Evolutionary conservation across 2,797 vertebrate species (phyloP).

Genomic region (Microchirus variegatus): DNA sequence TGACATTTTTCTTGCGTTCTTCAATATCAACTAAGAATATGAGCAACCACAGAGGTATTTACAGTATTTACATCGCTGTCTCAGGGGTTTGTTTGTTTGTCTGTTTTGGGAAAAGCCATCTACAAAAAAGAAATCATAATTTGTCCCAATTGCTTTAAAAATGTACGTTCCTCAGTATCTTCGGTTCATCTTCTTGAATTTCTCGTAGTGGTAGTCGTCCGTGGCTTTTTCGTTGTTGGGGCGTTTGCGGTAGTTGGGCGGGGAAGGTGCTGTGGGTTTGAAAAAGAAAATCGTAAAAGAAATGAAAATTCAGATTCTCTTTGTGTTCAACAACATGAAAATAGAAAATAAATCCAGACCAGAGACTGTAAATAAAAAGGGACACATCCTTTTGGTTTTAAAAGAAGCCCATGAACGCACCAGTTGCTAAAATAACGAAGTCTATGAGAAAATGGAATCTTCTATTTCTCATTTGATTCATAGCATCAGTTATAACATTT

Average conservation of each 20-base stretch:
- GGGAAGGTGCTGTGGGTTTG: conserved; percentile 72
- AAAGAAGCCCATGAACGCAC: no score
- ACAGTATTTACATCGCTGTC: conserved; percentile 46
- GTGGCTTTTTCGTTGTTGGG: conserved; percentile 97
- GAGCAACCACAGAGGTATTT: conserved; percentile 6
- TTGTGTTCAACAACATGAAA: no score
- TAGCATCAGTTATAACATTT: no score
- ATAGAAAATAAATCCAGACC: no score
- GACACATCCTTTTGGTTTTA: no score
- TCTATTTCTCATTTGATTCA: no score
- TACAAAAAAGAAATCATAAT: not conserved
- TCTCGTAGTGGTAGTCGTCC: conserved; percentile 98
- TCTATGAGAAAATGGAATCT: no score
- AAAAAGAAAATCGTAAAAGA: not conserved
- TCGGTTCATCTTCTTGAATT: conserved; percentile 99
- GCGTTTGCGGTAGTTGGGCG: conserved; percentile 91
- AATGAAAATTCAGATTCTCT: not conserved
- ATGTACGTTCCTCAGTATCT: conserved; percentile 81
- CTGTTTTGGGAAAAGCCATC: not conserved
- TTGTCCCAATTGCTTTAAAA: not conserved
- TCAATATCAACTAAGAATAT: not conserved
- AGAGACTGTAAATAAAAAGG: no score
- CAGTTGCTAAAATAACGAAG: no score
- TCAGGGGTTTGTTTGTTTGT: not conserved
- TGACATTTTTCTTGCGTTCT: not conserved